Conservation (phyloP, 1,140 invertebrate species). For the Drosophila ananassae region DNA sequence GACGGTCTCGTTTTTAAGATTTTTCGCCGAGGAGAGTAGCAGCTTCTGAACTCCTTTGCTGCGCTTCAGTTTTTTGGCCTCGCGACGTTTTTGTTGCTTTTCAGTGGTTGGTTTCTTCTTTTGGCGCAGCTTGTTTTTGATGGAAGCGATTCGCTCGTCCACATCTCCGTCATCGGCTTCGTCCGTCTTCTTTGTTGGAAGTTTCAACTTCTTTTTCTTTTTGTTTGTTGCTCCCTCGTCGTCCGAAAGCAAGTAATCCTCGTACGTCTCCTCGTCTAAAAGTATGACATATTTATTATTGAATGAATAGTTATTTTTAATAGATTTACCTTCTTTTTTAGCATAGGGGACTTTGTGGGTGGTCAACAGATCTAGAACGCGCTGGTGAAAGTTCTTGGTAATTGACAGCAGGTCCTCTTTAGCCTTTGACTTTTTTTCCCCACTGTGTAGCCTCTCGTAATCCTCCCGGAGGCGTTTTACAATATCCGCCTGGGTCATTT, state of each 20-base stretch:
- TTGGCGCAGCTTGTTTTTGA: constrained; percentile 79
- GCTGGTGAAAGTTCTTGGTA: constrained; percentile 17
- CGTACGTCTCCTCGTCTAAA: constrained; percentile 67
- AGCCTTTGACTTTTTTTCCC: constrained; percentile 8
- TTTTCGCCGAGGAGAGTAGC: constrained; percentile 68
- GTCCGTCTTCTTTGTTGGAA: not conserved
- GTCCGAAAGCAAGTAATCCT: constrained; percentile 71
- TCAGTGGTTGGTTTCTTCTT: constrained; percentile 78
- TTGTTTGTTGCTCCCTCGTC: constrained; percentile 32
- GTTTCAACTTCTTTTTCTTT: constrained; percentile 33
- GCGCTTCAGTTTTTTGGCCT: constrained; percentile 77
- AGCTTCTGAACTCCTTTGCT: constrained; percentile 81
- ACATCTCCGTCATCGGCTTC: constrained; percentile 54
- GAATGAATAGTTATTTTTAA: not conserved
- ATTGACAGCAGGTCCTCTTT: constrained; percentile 15
- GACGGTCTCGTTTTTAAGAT: constrained; percentile 75
- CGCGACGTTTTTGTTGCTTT: constrained; percentile 61
- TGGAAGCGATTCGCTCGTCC: constrained; percentile 71
- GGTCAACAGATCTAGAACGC: constrained; percentile 47
- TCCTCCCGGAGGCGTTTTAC: constrained; percentile 36
- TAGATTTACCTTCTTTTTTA: constrained; percentile 50
- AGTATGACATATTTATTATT: not conserved
- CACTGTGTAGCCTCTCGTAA: constrained; percentile 16
- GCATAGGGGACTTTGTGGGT: constrained; percentile 59
- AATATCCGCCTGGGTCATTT: constrained; percentile 48